A percentile compares a stretch with the other conserved stretches of the same genome.
These are phyloP conservation scores for Platysteira castanea DNA, from an alignment of 2,113 vertebrate genomes.

Conservation along the genomic window DNA sequence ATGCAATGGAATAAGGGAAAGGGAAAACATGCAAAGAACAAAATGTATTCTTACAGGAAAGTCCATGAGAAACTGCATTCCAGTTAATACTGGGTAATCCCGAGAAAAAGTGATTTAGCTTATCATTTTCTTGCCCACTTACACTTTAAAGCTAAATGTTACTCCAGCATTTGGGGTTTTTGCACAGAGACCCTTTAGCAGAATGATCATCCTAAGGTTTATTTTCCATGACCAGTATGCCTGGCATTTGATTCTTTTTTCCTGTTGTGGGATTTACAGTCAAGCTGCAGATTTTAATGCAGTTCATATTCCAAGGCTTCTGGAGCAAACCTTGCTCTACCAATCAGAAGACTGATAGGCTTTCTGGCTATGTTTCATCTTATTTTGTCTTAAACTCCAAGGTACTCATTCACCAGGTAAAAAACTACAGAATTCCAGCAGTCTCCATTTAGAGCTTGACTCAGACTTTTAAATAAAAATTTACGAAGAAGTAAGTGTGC, in stretches of 20 bases:
- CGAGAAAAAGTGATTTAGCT: not conserved
- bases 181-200: not conserved
- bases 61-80: not conserved
- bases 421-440: not conserved
- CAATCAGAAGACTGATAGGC: not conserved
- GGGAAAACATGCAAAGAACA: not conserved
- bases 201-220: not conserved
- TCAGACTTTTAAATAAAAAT: not conserved
- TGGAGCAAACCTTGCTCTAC: not conserved
- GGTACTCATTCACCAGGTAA: not conserved
- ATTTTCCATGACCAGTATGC: not conserved
- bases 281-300: not conserved
- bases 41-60: not conserved
- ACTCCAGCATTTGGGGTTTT: not conserved
- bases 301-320: not conserved
- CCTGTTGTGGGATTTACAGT: not conserved
- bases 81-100: not conserved
- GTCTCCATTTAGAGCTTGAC: not conserved
- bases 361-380: not conserved
- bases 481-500: not conserved
- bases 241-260: not conserved
- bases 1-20: not conserved
- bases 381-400: not conserved
- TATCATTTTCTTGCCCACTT: not conserved
- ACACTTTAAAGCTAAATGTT: not conserved